Evolutionary conservation across 2,113 vertebrate genomes (phyloP), one percentile per base, ranked within the genome.

Genomic region (Fukomys damarensis): DNA sequence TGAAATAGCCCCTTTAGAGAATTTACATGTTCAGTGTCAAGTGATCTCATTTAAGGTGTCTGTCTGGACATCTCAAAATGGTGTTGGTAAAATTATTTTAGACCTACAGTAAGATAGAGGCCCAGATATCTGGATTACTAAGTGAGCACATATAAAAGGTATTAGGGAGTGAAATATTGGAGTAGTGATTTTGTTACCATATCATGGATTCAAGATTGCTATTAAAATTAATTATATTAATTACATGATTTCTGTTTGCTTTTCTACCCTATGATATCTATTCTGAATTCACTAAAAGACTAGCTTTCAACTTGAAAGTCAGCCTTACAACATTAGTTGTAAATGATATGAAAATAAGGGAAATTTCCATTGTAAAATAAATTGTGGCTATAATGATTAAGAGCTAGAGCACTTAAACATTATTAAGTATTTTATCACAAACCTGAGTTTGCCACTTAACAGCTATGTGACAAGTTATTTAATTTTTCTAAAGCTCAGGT

Each of bases 1-100:
- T 30, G 19, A 85, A 86, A 91, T 58, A 41, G 14, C 4, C 49
- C 56, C 17, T 63, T 86, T 49, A 79, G 54, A 90, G n/a, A 68
- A 88, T 84, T 98, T 72, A 74, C 84, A 93, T 35, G 89, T 77
- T 61, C n/a, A 35, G 4, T 86, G n/a, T 95, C 92, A 97, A 80
- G 41, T 80, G 49, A 90, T 56, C 91, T 86, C 79, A 66, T 94
- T 77, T 63, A 43, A 68, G 5, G 10, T 77, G 7, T 92, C 79
- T 93, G 14, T 65, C 46, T 81, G 38, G 43, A 65, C 19, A 94
- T 68, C 52, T 90, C 76, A 80, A 65, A 86, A 80, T 80, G 68
- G n/a, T 74, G 2, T 58, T 68, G 22, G 7, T 84, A 85, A 65
- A 96, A 63, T 46, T 76, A 81, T 58, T 90, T 84, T 30, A 86